Conservation (phyloP, 2,797 vertebrate genomes). For the Halcyon chelicuti region DNA sequence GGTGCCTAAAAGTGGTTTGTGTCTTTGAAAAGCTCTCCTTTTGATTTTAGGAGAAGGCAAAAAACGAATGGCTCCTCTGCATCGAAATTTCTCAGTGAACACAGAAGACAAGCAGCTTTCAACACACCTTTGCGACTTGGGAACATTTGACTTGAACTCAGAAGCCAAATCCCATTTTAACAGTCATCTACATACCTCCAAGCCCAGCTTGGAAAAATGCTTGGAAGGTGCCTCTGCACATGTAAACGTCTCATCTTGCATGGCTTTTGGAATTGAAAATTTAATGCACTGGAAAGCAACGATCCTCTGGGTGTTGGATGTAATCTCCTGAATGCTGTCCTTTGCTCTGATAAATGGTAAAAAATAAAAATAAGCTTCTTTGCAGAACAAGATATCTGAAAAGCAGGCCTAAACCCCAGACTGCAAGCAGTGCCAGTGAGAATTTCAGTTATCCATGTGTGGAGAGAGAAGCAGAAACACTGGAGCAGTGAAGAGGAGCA, state of each 20-base stretch:
- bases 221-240: neutral
- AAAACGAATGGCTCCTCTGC: neutral
- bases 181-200: neutral
- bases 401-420: neutral
- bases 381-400: neutral
- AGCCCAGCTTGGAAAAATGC: neutral
- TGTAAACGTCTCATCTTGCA: neutral
- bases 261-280: neutral
- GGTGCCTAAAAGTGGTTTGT: neutral
- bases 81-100: rapidly evolving
- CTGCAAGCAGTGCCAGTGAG: rapidly evolving
- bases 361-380: constrained; percentile 8
- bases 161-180: neutral
- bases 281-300: neutral
- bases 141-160: neutral
- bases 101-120: neutral
- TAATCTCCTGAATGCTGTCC: neutral
- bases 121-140: neutral
- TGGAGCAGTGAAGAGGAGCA: neutral
- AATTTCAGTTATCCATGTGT: rapidly evolving
- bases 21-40: neutral
- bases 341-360: neutral
- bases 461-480: neutral
- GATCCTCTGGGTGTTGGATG: neutral
- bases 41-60: neutral